A percentile compares a stretch with the other conserved stretches of the same genome.
phyloP scores from a whole-genome alignment of 2,113 vertebrate species.

The Menidia beryllina region DNA sequence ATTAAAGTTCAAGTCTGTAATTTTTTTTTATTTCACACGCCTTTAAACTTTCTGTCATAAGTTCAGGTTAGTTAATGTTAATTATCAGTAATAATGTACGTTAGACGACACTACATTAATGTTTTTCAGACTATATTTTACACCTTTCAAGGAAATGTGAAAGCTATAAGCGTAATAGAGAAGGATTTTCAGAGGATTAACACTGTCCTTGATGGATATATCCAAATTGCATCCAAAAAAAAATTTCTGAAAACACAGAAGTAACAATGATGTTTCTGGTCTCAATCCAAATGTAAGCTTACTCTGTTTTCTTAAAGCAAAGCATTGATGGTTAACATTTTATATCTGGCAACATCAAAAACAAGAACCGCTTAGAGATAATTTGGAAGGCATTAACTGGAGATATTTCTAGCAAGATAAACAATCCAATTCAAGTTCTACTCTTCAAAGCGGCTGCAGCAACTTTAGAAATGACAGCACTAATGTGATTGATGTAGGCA shows the following conservation, averaged over 20 bases:
- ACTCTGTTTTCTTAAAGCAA: no score
- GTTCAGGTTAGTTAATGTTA: not conserved
- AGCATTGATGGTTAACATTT: no score
- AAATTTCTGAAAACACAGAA: not conserved
- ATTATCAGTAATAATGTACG: not conserved
- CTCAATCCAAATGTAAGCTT: not conserved
- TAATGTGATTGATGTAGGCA: not conserved
- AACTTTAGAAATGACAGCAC: not conserved
- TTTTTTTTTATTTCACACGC: not conserved
- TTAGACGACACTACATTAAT: not conserved
- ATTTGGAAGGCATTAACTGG: not conserved
- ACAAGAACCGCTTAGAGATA: not conserved
- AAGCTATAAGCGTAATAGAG: not conserved
- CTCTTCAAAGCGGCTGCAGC: not conserved
- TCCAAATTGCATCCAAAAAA: not conserved
- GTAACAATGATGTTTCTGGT: not conserved
- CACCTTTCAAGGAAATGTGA: not conserved
- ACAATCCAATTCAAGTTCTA: not conserved
- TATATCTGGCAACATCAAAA: not conserved
- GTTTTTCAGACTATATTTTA: not conserved
- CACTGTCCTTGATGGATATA: not conserved
- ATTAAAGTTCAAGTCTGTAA: no score
- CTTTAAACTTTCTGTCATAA: not conserved
- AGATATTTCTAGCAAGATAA: not conserved
- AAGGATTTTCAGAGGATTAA: not conserved